Evolutionary conservation across 2,113 vertebrate species (phyloP).

Genomic region (Triplophysa dalaica): DNA sequence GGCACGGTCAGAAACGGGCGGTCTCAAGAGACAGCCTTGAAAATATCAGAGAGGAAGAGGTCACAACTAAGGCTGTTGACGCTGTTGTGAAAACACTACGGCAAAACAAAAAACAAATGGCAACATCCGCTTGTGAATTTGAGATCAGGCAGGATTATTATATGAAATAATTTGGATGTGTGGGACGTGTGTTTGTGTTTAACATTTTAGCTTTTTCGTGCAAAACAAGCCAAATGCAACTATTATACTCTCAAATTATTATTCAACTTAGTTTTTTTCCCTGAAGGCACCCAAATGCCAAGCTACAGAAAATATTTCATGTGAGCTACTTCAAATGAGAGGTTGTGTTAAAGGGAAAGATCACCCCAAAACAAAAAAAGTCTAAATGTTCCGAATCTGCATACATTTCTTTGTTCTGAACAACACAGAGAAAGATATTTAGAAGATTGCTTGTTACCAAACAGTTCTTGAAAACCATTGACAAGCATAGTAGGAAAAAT

Average conservation of each 20-base stretch:
- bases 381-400: too few relatives aligned
- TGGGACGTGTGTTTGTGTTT: constrained; percentile 19
- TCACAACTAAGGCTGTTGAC: constrained; percentile 13
- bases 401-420: too few relatives aligned
- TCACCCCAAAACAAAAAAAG: too few relatives aligned
- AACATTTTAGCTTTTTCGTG: neutral
- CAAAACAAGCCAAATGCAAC: constrained; percentile 20
- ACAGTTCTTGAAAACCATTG: too few relatives aligned
- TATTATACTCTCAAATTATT: constrained; percentile 20
- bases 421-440: too few relatives aligned
- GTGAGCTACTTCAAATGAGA: neutral
- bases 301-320: constrained; percentile 3
- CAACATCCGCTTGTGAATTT: constrained; percentile 7
- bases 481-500: too few relatives aligned
- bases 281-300: neutral
- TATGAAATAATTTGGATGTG: constrained; percentile 16
- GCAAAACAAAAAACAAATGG: neutral
- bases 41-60: constrained; percentile 32
- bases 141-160: neutral
- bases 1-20: constrained; percentile 52
- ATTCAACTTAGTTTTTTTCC: neutral
- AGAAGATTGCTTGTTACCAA: too few relatives aligned
- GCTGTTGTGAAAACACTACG: neutral
- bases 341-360: constrained; percentile 1
- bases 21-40: constrained; percentile 55